Evolutionary conservation across 1,140 invertebrate species (phyloP).

Genomic region (Trichoplusia ni): DNA sequence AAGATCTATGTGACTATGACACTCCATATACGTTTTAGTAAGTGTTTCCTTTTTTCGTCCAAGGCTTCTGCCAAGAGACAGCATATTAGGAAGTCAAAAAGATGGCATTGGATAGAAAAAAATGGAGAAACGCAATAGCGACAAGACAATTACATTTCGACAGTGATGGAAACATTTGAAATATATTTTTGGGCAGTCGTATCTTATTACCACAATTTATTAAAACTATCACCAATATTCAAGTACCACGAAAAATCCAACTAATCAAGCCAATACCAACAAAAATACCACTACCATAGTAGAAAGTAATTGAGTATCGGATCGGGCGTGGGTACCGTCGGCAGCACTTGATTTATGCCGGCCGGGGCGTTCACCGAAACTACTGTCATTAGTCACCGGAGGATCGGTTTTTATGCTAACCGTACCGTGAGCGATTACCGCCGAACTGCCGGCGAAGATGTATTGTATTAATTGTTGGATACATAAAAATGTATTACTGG

Average conservation of each 20-base stretch:
- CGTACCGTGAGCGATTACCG: slow-evolving; percentile 31
- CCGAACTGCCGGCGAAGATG: not conserved
- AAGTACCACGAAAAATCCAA: too few relatives aligned
- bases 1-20: too few relatives aligned
- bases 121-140: too few relatives aligned
- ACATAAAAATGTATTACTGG: too few relatives aligned
- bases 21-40: too few relatives aligned
- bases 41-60: too few relatives aligned
- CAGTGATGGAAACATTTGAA: not conserved
- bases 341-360: slow-evolving; percentile 35
- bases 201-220: not conserved
- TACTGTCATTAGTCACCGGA: slow-evolving; percentile 34
- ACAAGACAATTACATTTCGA: too few relatives aligned
- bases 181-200: not conserved
- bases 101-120: too few relatives aligned
- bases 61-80: too few relatives aligned
- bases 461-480: slow-evolving; percentile 13
- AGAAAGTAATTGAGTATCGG: slow-evolving; percentile 25
- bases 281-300: slow-evolving; percentile 3
- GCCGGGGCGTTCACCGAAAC: slow-evolving; percentile 25
- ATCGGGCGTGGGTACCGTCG: slow-evolving; percentile 17
- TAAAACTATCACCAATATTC: not conserved
- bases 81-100: too few relatives aligned
- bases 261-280: not conserved
- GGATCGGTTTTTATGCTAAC: slow-evolving; percentile 36